Percentiles rank a stretch among this genome's conserved stretches.
Evolutionary conservation across 2,797 vertebrate genomes (phyloP).

Genomic region (Hirundo rustica): DNA sequence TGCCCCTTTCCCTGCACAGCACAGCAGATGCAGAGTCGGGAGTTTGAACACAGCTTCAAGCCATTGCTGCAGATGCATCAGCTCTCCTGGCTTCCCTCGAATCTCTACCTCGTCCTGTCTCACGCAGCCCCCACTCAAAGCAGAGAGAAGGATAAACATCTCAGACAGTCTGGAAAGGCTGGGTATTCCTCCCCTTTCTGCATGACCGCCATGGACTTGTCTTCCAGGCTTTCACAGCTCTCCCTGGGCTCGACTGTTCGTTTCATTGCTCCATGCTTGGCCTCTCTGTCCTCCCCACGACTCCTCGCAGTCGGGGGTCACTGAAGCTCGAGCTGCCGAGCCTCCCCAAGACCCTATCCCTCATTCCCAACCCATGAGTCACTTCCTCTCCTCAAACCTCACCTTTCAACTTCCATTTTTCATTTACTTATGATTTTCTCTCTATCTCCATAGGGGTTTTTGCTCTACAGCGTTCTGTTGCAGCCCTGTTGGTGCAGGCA

Average conservation of each 20-base stretch:
- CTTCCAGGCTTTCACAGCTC: slow-evolving; percentile 50
- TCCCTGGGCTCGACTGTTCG: not conserved
- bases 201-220: not conserved
- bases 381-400: slow-evolving; percentile 42
- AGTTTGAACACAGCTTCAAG: not conserved
- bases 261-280: slow-evolving; percentile 41
- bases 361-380: slow-evolving; percentile 56
- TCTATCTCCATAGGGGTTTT: not conserved
- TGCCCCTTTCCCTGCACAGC: not conserved
- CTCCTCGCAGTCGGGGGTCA: slow-evolving; percentile 14
- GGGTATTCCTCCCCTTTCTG: slow-evolving; percentile 6
- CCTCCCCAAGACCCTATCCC: slow-evolving; percentile 10
- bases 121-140: not conserved
- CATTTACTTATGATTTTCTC: slow-evolving; percentile 26
- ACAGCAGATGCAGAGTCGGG: not conserved
- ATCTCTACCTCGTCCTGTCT: not conserved
- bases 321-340: not conserved
- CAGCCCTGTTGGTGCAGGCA: not conserved
- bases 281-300: not conserved
- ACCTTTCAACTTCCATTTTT: slow-evolving; percentile 62
- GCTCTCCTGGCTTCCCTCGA: not conserved
- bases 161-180: not conserved
- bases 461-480: not conserved
- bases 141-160: not conserved
- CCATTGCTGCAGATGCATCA: not conserved